A percentile compares a stretch with the other conserved stretches of the same genome.
phyloP scores from a whole-genome alignment of 2,888 invertebrate species.

The Bombylius discolor region DNA sequence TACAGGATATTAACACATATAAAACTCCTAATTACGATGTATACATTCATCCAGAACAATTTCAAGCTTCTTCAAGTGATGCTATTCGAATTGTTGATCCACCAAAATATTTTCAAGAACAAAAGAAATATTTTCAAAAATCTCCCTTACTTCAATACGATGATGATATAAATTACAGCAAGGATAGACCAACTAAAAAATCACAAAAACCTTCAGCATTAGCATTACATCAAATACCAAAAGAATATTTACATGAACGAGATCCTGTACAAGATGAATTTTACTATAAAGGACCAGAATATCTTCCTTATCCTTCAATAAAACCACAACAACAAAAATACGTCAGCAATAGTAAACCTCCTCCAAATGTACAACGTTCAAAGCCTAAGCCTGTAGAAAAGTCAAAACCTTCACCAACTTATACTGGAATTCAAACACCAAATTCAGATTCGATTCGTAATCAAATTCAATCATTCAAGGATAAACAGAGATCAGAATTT shows the following conservation, averaged over 20 bases:
- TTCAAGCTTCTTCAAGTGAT: constrained; percentile 13
- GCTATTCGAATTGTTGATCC: constrained; percentile 31
- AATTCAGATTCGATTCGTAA: constrained; percentile 15
- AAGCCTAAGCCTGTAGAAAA: background rate
- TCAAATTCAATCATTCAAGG: constrained; percentile 35
- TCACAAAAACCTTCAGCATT: background rate
- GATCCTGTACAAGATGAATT: background rate
- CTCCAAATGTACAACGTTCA: background rate
- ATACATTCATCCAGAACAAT: constrained; percentile 20
- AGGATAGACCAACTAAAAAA: background rate
- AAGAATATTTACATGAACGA: background rate
- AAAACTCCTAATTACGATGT: constrained; percentile 17
- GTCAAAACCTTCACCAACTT: constrained; percentile 5
- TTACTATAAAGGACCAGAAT: background rate
- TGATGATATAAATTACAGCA: background rate
- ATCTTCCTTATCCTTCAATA: background rate
- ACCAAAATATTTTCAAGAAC: constrained; percentile 25
- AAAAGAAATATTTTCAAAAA: constrained; percentile 15
- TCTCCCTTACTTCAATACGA: background rate
- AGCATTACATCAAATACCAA: background rate
- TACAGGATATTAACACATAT: constrained; percentile 19
- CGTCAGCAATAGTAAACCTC: constrained; percentile 8
- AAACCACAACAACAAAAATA: constrained; percentile 14
- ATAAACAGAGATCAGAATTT: constrained; percentile 38
- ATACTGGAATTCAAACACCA: constrained; percentile 8